These are phyloP conservation scores for Tribolium castaneum DNA, from an alignment of 1,140 invertebrate genomes.

Conservation along the genomic window DNA sequence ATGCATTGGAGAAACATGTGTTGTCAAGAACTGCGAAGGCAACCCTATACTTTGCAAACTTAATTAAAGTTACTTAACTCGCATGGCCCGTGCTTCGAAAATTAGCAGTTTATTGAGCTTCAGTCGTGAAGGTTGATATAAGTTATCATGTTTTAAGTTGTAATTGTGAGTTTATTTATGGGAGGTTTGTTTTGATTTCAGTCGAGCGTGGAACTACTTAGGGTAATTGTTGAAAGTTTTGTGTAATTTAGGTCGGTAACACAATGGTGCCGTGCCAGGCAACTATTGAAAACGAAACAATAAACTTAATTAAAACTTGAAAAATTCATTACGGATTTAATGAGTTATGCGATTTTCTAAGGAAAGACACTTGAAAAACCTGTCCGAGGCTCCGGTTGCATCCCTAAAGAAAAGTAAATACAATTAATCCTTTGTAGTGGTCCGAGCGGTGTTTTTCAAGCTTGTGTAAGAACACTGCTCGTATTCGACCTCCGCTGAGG, in stretches of 20 bases:
- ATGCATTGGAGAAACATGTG: conserved; percentile 21
- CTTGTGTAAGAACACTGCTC: neutral
- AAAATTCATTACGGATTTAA: conserved; percentile 31
- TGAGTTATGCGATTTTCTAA: conserved; percentile 20
- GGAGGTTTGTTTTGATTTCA: conserved; percentile 19
- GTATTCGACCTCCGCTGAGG: neutral
- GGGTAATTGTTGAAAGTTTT: conserved; percentile 32
- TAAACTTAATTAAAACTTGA: conserved; percentile 36
- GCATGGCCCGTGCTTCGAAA: conserved; percentile 17
- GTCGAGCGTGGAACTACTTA: conserved; percentile 15
- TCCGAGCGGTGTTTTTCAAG: conserved; percentile 22
- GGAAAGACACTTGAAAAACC: conserved; percentile 10
- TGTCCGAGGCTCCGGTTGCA: conserved; percentile 10
- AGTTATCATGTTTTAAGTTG: conserved; percentile 29
- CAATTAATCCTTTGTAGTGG: conserved; percentile 35
- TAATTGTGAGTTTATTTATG: conserved; percentile 27
- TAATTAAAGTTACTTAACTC: conserved; percentile 36
- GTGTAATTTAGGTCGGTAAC: conserved; percentile 20
- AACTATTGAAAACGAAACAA: conserved; percentile 31
- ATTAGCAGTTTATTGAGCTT: conserved; percentile 35
- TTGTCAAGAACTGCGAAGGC: conserved; percentile 28
- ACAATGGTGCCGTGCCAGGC: conserved; percentile 30
- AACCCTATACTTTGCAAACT: conserved; percentile 32
- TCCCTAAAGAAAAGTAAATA: conserved; percentile 34
- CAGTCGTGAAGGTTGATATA: conserved; percentile 6